Evolutionary conservation across 2,888 invertebrate genomes (phyloP), one percentile per base, ranked within the genome.

Genomic region (Drosophila setosimentum): DNA sequence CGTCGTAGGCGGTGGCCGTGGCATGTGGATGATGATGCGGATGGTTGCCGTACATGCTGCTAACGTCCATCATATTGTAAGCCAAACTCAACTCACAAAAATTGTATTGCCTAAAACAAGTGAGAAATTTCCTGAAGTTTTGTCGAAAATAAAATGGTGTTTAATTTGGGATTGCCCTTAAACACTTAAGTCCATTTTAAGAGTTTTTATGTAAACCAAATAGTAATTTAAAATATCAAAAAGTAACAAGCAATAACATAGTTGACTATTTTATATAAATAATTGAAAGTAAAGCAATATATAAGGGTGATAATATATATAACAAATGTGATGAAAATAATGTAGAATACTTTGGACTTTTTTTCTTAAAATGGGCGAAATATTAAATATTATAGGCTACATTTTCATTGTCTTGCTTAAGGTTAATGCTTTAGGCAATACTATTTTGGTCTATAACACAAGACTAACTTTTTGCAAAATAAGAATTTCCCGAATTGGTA

Each of bases 21-120:
- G 81, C 92, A 85, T 92, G 93, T 69, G 91, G 91, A 85, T 86
- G 92, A 80, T 91, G 91, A 87, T 93, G 93, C 78, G 91, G 92
- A 91, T 93, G 93, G 91, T 92, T 93, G 81, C 93, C 93, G 88
- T 93, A 93, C 93, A 93, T 93, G 88, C 93, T 92, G 91, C 93
- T 92, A 86, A 93, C 92, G 93, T 93, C 93, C 93, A 93, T 93
- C 93, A 93, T 93, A 91, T 93, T 93, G 92, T 80, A 62, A 30
- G 78, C 68, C 72, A 76, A 77, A 61, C 74, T 76, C 72, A 68
- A 80, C 76, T 71, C 61, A 53, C 55, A 61, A 40, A 57, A 67
- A 55, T 66, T 53, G n/a, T 21, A 68, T 65, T 64, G 78, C 66
- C 77, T 78, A 64, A 62, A 68, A 76, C 68, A 59, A 76, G 49